Conservation (phyloP, 2,797 vertebrate species). For the Ctenosaura bakeri region DNA sequence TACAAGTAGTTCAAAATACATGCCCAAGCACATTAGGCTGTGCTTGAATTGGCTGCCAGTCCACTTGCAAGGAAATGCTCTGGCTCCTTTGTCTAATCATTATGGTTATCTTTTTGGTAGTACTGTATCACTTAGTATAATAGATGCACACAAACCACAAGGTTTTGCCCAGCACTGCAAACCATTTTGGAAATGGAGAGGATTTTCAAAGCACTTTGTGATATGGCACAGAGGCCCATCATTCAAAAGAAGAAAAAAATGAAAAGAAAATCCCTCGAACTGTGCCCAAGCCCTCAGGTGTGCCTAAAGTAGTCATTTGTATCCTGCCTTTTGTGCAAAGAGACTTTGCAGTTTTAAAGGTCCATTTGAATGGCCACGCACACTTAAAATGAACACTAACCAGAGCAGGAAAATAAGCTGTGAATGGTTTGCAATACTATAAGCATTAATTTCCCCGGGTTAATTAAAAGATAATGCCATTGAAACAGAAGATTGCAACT, state of each 20-base stretch:
- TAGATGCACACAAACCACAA: background rate
- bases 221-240: background rate
- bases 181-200: background rate
- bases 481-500: slow-evolving; percentile 68
- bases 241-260: background rate
- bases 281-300: background rate
- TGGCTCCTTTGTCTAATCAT: background rate
- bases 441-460: slow-evolving; percentile 75
- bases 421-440: slow-evolving; percentile 65
- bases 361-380: slow-evolving; percentile 58
- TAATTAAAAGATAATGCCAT: slow-evolving; percentile 82
- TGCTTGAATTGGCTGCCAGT: background rate
- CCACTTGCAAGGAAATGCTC: background rate
- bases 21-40: background rate
- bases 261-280: background rate
- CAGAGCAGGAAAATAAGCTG: slow-evolving; percentile 46
- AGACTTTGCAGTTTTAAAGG: slow-evolving; percentile 65
- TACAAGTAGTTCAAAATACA: too few species aligned
- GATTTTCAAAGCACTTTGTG: background rate
- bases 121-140: background rate
- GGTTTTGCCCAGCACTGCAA: background rate
- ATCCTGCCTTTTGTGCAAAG: slow-evolving; percentile 35
- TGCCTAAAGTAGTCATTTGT: background rate
- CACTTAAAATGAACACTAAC: slow-evolving; percentile 55
- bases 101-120: background rate